Base-by-base conservation (phyloP, 2,888 invertebrate species). In the Prenolepis imparis region DNA sequence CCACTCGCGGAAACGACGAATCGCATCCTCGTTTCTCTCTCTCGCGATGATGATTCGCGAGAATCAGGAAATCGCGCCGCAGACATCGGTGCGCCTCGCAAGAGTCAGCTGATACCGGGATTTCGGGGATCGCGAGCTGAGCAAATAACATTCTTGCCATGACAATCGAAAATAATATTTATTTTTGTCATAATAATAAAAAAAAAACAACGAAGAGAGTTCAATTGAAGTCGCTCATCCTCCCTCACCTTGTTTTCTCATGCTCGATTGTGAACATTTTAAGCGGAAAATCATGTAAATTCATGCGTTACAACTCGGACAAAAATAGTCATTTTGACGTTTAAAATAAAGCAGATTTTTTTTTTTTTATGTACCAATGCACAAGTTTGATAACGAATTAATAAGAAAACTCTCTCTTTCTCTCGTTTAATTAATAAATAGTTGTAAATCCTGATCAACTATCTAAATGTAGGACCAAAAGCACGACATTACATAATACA, bases 21-120 rank as follows among this genome's bases (percentile, higher is more conserved):
- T n/a, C 21, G 59, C 41, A 48, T 48, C 15, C 41, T 68, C 57
- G 32, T 32, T 28, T 28, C 28, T 28, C 28, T 28, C 28, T 44
- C 39, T 52, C 12, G 67, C 36, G 32, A 28, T 28, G 28, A 68
- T 68, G 24, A 77, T 66, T 77, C 8, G 66, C 59, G 39, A 81
- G 44, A 81, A 74, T 67, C 68, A 82, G 84, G 82, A 84, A 84
- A 84, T 82, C 24, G 28, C 48, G 32, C 5, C 39, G 57, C 64
- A 64, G 64, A 81, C 64, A 72, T 77, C 48, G 24, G 59, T 66
- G 52, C 70, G 36, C 32, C 28, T 83, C 32, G 32, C 28, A 12
- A 52, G 52, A 66, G 41, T 44, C n/a, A 6, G 3, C 21, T 41
- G 41, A 67, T 67, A 67, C 21, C 41, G 21, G 18, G 1, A 41